phyloP scores from a whole-genome alignment of 2,888 invertebrate species.

The Dusona sp. region DNA sequence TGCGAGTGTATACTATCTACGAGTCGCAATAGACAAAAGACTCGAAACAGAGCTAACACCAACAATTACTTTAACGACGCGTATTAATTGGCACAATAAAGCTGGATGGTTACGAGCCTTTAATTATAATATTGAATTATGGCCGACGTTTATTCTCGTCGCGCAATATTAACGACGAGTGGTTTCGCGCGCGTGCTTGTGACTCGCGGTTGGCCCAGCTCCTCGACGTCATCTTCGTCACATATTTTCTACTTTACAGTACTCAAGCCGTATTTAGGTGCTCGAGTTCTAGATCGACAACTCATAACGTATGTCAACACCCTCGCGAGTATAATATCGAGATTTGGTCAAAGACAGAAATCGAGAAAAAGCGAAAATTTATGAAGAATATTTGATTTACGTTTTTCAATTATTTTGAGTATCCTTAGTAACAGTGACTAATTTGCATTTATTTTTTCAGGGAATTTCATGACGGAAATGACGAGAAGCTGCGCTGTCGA shows the following conservation, averaged over 20 bases:
- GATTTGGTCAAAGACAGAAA: not conserved
- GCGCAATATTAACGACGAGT: constrained; percentile 73
- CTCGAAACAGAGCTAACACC: constrained; percentile 67
- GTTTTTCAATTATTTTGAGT: not conserved
- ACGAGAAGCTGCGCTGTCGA: not conserved
- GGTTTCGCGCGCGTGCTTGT: constrained; percentile 53
- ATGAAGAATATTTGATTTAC: not conserved
- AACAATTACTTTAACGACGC: constrained; percentile 81
- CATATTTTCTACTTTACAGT: constrained; percentile 44
- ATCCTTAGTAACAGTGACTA: not conserved
- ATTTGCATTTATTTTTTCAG: not conserved
- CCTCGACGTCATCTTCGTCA: constrained; percentile 36
- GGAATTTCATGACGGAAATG: not conserved
- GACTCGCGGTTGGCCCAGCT: constrained; percentile 47
- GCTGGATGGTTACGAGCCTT: constrained; percentile 78
- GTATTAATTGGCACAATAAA: constrained; percentile 82
- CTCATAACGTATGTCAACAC: constrained; percentile 18
- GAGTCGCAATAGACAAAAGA: constrained; percentile 50
- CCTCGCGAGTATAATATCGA: not conserved
- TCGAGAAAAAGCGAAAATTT: not conserved
- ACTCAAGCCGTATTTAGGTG: constrained; percentile 44
- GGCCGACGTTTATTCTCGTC: constrained; percentile 81
- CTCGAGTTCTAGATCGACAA: constrained; percentile 34
- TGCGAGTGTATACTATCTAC: constrained; percentile 13
- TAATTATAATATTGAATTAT: constrained; percentile 83